These are phyloP conservation scores for Leucozona laternaria DNA, from an alignment of 2,888 invertebrate genomes.

Conservation along the genomic window DNA sequence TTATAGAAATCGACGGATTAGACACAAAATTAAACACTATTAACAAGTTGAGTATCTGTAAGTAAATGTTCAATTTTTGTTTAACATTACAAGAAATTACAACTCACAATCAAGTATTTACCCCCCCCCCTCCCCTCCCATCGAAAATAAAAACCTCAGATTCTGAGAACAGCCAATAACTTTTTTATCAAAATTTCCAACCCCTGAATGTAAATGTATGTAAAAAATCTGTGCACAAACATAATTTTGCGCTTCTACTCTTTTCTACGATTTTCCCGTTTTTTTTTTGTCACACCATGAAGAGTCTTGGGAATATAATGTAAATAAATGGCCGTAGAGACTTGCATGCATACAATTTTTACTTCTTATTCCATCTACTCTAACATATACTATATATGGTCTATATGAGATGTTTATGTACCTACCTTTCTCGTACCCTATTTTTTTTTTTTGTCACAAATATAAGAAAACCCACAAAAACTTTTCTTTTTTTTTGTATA, in stretches of 20 bases:
- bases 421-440: not conserved
- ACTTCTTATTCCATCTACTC: not conserved
- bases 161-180: not conserved
- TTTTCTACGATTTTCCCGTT: not conserved
- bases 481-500: conserved; percentile 57
- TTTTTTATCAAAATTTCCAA: not conserved
- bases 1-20: too few relatives aligned
- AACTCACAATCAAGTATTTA: too few relatives aligned
- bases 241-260: not conserved
- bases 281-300: conserved; percentile 19
- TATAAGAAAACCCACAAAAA: conserved; percentile 50
- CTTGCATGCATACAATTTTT: conserved; percentile 58
- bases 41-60: too few relatives aligned
- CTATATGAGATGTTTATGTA: not conserved
- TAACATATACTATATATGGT: not conserved
- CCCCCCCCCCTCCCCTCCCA: too few relatives aligned
- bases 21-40: too few relatives aligned
- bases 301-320: conserved; percentile 26
- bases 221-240: not conserved
- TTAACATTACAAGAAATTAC: too few relatives aligned
- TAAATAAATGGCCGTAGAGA: conserved; percentile 29
- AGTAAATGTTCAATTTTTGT: too few relatives aligned
- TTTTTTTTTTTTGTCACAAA: not conserved
- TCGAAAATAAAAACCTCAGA: too few relatives aligned
- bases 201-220: not conserved